These are phyloP conservation scores for Trochalopteron elliotii DNA, from an alignment of 2,113 vertebrate species.

Conservation along the genomic window DNA sequence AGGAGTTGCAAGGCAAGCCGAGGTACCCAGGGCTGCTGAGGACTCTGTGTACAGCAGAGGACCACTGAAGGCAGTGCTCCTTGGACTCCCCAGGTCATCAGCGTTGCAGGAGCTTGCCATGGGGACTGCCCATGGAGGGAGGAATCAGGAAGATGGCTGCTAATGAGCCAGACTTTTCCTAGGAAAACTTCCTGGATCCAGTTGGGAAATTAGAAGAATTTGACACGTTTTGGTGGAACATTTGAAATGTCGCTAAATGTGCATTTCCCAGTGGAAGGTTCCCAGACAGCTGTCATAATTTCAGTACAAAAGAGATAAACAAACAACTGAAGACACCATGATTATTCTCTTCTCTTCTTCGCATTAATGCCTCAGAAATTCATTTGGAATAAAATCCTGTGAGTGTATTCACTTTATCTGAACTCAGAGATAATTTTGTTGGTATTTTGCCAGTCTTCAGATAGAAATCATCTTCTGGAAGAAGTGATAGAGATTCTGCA, in stretches of 20 bases:
- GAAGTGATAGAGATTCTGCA: not conserved
- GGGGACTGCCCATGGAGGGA: not conserved
- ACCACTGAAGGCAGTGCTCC: not conserved
- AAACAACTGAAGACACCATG: slow-evolving; percentile 9
- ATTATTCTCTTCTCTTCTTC: not conserved
- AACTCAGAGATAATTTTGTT: not conserved
- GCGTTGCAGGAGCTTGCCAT: not conserved
- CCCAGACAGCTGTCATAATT: slow-evolving; percentile 57
- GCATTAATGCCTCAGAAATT: slow-evolving; percentile 17
- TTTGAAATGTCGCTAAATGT: slow-evolving; percentile 36
- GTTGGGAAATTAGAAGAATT: slow-evolving; percentile 40
- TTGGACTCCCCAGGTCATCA: not conserved
- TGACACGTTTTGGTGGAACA: slow-evolving; percentile 62
- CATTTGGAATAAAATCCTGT: slow-evolving; percentile 1
- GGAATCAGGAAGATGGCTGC: not conserved
- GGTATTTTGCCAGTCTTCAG: not conserved
- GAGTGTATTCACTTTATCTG: not conserved
- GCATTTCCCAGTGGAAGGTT: slow-evolving; percentile 49
- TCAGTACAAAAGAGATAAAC: slow-evolving; percentile 27
- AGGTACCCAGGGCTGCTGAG: not conserved
- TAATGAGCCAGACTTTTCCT: slow-evolving; percentile 1
- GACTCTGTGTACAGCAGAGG: fast-evolving
- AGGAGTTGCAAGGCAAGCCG: not conserved
- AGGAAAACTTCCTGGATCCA: not conserved
- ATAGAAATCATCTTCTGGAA: not conserved